Base-by-base conservation (phyloP, 2,888 invertebrate species). In the Leptogaster cylindrica region DNA sequence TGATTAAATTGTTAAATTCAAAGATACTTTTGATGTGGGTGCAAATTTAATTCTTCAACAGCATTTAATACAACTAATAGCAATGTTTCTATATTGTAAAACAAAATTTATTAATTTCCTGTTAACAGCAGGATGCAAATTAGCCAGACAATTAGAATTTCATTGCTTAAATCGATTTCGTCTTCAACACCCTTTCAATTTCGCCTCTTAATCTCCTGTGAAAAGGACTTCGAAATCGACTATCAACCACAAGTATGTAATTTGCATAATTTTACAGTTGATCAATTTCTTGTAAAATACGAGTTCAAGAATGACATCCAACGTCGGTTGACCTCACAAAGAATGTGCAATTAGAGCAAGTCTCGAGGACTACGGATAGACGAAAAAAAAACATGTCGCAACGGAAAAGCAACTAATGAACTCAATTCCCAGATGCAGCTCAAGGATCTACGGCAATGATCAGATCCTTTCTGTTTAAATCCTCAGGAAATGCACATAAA, bases 211-310 rank as follows among this genome's bases (percentile, higher is more conserved):
- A 46, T 18, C 46, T 25, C 46, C 25, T 8, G 46, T 8, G 23
- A 12, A 25, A n/a, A n/a, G 5, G 10, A 20, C 46, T 46, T 23
- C n/a, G 25, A 16, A 8, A 44, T 23, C 46, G n/a, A 25, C 46
- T 23, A 46, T 16, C 20, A 46, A 46, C 25, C 46, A 20, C 20
- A 46, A 23, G 55, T 10, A 10, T 12, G n/a, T 23, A 39, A 55
- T 55, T 55, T 55, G 8, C 55, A 55, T 55, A 55, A 55, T 55
- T 55, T 55, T 25, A 55, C 55, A 36, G 55, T 10, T 55, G 55
- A 55, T 55, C 55, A 23, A 36, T 12, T 55, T 55, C 39, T 39
- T 31, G 12, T 36, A 18, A n/a, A 16, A 10, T 10, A 10, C 2
- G 18, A 41, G 41, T 16, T 16, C 14, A 18, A 16, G 14, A 41